These are phyloP conservation scores for Discoglossus pictus DNA, from an alignment of 2,797 vertebrate species.

Conservation along the genomic window DNA sequence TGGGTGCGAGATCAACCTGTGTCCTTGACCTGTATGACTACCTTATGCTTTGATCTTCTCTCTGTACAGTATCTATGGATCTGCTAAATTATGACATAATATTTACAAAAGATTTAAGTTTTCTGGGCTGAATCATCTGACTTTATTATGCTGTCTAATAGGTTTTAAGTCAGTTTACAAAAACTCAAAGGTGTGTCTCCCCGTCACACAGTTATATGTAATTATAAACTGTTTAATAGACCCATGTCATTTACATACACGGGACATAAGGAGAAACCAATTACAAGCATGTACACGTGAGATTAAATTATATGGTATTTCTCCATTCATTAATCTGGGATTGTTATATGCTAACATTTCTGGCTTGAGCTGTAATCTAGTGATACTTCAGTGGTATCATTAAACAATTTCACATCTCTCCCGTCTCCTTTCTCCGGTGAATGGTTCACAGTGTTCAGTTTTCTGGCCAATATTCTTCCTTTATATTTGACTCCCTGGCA, in stretches of 20 bases:
- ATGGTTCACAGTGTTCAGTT: no score
- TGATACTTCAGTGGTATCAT: no score
- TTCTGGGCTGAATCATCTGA: constrained; percentile 28
- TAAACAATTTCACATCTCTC: no score
- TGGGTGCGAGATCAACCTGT: no score
- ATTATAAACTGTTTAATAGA: constrained; percentile 11
- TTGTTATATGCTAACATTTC: no score
- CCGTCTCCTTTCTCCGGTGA: no score
- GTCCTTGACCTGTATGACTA: neutral
- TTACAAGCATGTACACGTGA: neutral
- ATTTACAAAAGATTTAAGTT: neutral
- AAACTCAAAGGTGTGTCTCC: constrained; percentile 13
- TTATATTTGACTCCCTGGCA: no score
- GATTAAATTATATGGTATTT: constrained; percentile 1
- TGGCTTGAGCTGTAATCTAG: no score
- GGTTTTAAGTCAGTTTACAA: constrained; percentile 26
- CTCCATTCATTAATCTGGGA: constrained; percentile 1
- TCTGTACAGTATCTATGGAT: neutral
- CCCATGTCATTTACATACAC: neutral
- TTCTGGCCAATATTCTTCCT: no score
- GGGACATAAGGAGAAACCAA: neutral
- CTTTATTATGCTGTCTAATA: constrained; percentile 7
- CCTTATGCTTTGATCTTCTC: neutral
- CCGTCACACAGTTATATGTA: constrained; percentile 11
- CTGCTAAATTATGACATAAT: constrained; percentile 6